Conservation (phyloP, 2,888 invertebrate species). For the Micropterix aruncella region DNA sequence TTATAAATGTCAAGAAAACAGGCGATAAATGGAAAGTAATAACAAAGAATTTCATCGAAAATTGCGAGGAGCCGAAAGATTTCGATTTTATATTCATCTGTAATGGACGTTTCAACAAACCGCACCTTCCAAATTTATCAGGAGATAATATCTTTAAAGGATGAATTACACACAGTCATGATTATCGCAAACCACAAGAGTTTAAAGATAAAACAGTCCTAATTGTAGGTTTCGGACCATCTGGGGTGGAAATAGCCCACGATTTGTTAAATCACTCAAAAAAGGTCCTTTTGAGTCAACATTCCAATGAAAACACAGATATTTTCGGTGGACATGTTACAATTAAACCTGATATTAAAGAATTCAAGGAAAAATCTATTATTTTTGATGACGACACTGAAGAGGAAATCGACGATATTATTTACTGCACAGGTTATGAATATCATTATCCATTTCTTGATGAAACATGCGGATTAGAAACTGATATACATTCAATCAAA, state of each 20-base stretch:
- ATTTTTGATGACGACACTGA: too few relatives aligned
- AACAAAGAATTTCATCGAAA: too few relatives aligned
- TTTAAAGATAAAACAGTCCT: constrained; percentile 45
- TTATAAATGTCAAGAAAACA: too few relatives aligned
- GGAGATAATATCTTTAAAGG: constrained; percentile 26
- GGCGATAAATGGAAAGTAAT: too few relatives aligned
- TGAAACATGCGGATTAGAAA: constrained; percentile 41
- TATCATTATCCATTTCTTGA: constrained; percentile 58
- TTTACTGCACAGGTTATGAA: constrained; percentile 60
- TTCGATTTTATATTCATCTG: constrained; percentile 56
- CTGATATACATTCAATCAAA: constrained; percentile 45
- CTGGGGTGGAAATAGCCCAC: constrained; percentile 57
- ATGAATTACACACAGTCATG: constrained; percentile 53
- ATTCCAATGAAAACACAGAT: too few relatives aligned
- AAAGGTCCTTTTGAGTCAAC: too few relatives aligned
- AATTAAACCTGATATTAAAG: too few relatives aligned
- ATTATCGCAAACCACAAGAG: constrained; percentile 49
- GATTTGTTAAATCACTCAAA: too few relatives aligned
- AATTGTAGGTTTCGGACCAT: constrained; percentile 57
- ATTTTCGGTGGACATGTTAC: too few relatives aligned
- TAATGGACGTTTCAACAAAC: constrained; percentile 41
- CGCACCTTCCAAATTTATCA: constrained; percentile 21
- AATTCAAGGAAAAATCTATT: too few relatives aligned
- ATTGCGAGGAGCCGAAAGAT: constrained; percentile 22
- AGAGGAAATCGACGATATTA: too few relatives aligned